Evolutionary conservation across 2,797 vertebrate genomes (phyloP), one percentile per base, ranked within the genome.

Genomic region (Gymnothorax javanicus): DNA sequence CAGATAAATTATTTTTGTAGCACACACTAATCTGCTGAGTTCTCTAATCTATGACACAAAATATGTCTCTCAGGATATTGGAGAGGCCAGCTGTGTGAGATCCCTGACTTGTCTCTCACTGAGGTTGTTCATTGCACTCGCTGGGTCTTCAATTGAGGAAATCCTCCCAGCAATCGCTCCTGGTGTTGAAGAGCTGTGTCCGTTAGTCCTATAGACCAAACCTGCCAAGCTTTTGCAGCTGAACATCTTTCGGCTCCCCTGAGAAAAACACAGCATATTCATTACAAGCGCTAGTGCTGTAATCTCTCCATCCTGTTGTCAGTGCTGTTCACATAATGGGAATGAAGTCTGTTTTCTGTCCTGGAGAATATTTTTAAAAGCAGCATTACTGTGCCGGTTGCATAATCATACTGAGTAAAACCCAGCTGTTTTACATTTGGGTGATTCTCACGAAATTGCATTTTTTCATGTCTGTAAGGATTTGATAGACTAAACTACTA

Each of bases 131-230:
- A 93, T 93, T 93, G 91, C 92, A 90, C 90, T 92, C 89, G 89
- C 89, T 87, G 86, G 86, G 77, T 67, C 91, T 90, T 90, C 93
- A 92, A 94, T 93, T 94, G 92, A 94, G 93, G 94, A 94, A 94
- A 94, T 94, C 92, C 93, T 94, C 90, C 67, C 23, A 92, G 92
- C 91, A 92, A 94, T 87, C 90, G 90, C 91, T 91, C 57, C 87
- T 90, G 87, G 89, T 93, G 92, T 91, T 92, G 90, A 93, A 93
- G 93, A 73, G 88, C 83, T 83, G 62, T 57, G 33, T 20, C 57
- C 57, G 52, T 83, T 60, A 67, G 79, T 86, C 81, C 71, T 92
- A 91, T 90, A 92, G 91, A 62, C 57, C 59, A 20, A 77, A n/a
- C 82, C 89, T 89, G 91, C 87, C 89, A 92, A 54, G 89, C 89